phyloP scores from a whole-genome alignment of 2,888 invertebrate species.

The Bombyx huttoni region DNA sequence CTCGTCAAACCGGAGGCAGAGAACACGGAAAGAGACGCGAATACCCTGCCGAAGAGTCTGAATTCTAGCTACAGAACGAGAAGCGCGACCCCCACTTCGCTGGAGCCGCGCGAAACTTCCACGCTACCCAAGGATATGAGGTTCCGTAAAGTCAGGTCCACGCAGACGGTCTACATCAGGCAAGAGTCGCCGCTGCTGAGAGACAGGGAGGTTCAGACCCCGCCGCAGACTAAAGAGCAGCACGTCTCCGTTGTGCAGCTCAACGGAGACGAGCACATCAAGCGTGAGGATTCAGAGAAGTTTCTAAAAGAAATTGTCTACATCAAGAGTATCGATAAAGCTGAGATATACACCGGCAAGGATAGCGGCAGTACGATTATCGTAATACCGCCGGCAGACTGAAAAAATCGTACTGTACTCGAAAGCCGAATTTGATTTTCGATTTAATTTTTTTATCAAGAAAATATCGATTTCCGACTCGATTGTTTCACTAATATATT shows the following conservation, averaged over 20 bases:
- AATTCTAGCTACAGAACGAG: constrained; percentile 46
- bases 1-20: constrained; percentile 36
- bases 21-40: constrained; percentile 15
- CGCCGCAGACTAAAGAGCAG: constrained; percentile 25
- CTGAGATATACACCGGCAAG: constrained; percentile 45
- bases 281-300: constrained; percentile 31
- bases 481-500: constrained; percentile 5
- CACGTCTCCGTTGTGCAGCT: constrained; percentile 56
- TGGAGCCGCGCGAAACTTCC: constrained; percentile 43
- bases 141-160: constrained; percentile 52
- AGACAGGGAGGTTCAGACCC: constrained; percentile 28
- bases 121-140: constrained; percentile 64
- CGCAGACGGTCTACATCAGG: constrained; percentile 56
- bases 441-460: background rate
- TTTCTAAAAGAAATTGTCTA: constrained; percentile 46
- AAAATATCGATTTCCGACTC: background rate
- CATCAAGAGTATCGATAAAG: constrained; percentile 41
- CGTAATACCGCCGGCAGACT: constrained; percentile 57
- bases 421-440: background rate
- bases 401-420: constrained; percentile 15
- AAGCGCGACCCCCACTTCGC: constrained; percentile 35
- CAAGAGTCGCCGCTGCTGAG: constrained; percentile 39
- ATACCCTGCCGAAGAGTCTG: constrained; percentile 48
- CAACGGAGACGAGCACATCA: constrained; percentile 47
- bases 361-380: constrained; percentile 63